Conservation (phyloP, 2,888 invertebrate genomes). For the Ptychoptera albimana region DNA sequence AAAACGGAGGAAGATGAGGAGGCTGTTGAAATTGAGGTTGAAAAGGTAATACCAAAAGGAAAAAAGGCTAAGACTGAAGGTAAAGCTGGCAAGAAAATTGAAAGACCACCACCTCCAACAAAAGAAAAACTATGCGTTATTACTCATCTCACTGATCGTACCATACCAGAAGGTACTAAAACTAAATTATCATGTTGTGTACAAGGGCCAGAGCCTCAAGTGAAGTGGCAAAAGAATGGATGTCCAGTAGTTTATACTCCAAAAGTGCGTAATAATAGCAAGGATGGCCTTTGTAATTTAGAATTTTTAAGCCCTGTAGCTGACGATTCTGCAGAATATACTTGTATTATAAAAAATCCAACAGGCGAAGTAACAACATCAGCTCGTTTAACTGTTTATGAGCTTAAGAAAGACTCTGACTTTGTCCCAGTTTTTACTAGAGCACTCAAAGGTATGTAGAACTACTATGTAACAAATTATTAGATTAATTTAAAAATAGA, state of each 20-base stretch:
- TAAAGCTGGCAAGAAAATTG: slow-evolving; percentile 14
- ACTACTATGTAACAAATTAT: background rate
- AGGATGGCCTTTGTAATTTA: slow-evolving; percentile 53
- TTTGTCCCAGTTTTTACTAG: slow-evolving; percentile 60
- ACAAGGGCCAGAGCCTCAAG: slow-evolving; percentile 50
- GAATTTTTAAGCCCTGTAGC: slow-evolving; percentile 51
- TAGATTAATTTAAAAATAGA: slow-evolving; percentile 1
- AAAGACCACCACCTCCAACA: slow-evolving; percentile 1
- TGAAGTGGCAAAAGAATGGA: slow-evolving; percentile 63
- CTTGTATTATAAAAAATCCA: slow-evolving; percentile 58
- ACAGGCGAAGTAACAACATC: slow-evolving; percentile 52
- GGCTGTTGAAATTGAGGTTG: slow-evolving; percentile 9
- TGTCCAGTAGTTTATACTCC: slow-evolving; percentile 27
- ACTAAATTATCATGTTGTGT: slow-evolving; percentile 68
- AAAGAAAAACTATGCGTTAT: slow-evolving; percentile 23
- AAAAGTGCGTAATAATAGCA: slow-evolving; percentile 25
- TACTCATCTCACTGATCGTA: slow-evolving; percentile 26
- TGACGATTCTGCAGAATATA: slow-evolving; percentile 64
- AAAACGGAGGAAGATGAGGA: slow-evolving; percentile 13
- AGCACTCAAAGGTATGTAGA: slow-evolving; percentile 46
- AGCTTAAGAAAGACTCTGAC: slow-evolving; percentile 32
- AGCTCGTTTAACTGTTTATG: slow-evolving; percentile 57
- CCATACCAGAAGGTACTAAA: slow-evolving; percentile 43
- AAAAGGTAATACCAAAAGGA: slow-evolving; percentile 15
- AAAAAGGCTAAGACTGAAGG: slow-evolving; percentile 15